phyloP scores from a whole-genome alignment of 1,140 invertebrate genomes.

The Aphaenogaster ashmeadi region DNA sequence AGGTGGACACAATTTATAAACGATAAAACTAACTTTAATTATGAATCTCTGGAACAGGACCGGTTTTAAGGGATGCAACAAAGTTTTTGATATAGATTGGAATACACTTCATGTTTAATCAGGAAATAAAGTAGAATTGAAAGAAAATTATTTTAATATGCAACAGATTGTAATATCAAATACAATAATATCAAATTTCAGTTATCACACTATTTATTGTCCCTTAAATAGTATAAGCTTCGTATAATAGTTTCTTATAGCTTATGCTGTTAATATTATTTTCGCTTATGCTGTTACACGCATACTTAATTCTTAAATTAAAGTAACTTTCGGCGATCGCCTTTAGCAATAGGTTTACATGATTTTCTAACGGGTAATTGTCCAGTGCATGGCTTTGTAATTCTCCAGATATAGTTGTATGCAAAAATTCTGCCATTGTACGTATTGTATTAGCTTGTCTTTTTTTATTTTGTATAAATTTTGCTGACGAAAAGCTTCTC shows the following conservation, averaged over 20 bases:
- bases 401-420: neutral
- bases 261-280: neutral
- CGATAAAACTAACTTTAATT: no score
- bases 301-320: conserved; percentile 23
- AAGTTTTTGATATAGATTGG: no score
- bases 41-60: no score
- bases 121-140: no score
- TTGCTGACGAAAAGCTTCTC: neutral
- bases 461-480: conserved; percentile 32
- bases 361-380: conserved; percentile 19
- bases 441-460: neutral
- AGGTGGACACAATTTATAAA: no score
- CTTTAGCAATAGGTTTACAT: conserved; percentile 8
- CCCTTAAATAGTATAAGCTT: no score
- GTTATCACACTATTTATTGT: no score
- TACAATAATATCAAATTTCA: no score
- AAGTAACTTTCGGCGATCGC: neutral
- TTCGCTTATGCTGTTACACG: neutral
- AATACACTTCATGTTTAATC: no score
- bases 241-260: neutral
- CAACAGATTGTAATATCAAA: no score
- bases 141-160: no score
- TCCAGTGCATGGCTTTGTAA: conserved; percentile 21
- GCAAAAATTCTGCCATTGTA: conserved; percentile 14
- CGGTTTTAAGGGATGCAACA: no score